Base-by-base conservation (phyloP, 2,888 invertebrate species). In the Troides aeacus region DNA sequence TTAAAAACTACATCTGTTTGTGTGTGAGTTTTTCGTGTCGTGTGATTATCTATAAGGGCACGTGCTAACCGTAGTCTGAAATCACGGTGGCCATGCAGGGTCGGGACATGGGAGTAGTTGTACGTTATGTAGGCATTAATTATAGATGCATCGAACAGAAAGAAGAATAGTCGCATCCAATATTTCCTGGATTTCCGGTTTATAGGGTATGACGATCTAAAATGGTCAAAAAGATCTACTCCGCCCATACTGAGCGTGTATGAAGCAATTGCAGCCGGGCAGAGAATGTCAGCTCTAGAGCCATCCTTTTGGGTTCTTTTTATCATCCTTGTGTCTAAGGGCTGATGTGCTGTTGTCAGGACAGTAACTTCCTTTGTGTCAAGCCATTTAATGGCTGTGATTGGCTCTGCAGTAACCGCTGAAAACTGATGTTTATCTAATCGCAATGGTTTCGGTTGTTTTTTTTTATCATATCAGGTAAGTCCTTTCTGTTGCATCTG, bases 271-370 rank as follows among this genome's bases (percentile, higher is more conserved):
- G 36, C 36, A 36, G 36, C 36, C 36, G 36, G 36, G 36, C 36
- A 36, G 36, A 36, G 36, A 36, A 36, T 36, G 36, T 36, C 36
- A 36, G 36, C 36, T 76, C 72, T 81, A 57, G 78, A 72, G 30
- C 81, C 82, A 73, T 82, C 78, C 78, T 80, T 81, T 76, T 81
- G 79, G 30, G 79, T 81, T 71, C 80, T 77, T 71, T 80, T 75
- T 71, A 75, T 66, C 60, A 74, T 23, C 69, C 61, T 66, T 72
- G 69, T 71, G 64, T 78, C 76, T 63, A 39, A 30, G 77, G 79
- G 77, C 50, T 76, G 71, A 64, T 77, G 76, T 24, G 77, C 78
- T 69, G 78, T 78, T 18, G 77, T 76, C 15, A 78, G 74, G 50
- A 78, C 64, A 68, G 68, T 64, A 46, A 78, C 77, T 61, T 77